phyloP scores from a whole-genome alignment of 2,797 vertebrate genomes.

The Garrulus glandarius region DNA sequence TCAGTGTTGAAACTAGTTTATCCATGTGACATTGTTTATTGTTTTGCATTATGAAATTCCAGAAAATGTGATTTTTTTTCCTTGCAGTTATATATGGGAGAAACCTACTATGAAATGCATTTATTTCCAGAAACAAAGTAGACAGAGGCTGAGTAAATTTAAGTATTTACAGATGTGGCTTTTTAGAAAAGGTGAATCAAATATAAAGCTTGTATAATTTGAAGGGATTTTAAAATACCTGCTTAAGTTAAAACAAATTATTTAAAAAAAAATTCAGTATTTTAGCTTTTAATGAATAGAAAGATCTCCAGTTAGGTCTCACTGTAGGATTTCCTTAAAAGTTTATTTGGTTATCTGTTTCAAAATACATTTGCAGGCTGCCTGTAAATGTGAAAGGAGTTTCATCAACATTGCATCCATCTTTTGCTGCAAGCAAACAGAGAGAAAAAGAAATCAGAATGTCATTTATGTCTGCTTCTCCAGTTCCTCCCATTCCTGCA shows the following conservation, averaged over 20 bases:
- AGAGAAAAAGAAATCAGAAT: constrained; percentile 12
- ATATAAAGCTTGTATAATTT: neutral
- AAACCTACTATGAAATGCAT: neutral
- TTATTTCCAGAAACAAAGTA: neutral
- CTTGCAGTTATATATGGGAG: neutral
- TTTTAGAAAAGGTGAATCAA: neutral
- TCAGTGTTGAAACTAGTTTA: neutral
- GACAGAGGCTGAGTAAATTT: neutral
- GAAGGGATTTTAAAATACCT: neutral
- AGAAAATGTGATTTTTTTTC: neutral
- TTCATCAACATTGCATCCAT: neutral
- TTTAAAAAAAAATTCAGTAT: neutral
- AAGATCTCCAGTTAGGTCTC: neutral
- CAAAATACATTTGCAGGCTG: constrained; percentile 39
- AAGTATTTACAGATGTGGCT: neutral
- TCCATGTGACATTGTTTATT: neutral
- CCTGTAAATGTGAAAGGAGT: constrained; percentile 4
- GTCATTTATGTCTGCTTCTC: neutral
- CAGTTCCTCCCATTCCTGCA: constrained; percentile 79
- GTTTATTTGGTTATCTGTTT: neutral
- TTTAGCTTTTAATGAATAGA: neutral
- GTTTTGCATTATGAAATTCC: neutral
- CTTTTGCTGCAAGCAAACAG: constrained; percentile 12
- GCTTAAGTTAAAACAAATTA: neutral
- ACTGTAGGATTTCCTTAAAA: neutral